These are phyloP conservation scores for Pararge aegeria DNA, from an alignment of 1,140 invertebrate genomes.

Conservation along the genomic window DNA sequence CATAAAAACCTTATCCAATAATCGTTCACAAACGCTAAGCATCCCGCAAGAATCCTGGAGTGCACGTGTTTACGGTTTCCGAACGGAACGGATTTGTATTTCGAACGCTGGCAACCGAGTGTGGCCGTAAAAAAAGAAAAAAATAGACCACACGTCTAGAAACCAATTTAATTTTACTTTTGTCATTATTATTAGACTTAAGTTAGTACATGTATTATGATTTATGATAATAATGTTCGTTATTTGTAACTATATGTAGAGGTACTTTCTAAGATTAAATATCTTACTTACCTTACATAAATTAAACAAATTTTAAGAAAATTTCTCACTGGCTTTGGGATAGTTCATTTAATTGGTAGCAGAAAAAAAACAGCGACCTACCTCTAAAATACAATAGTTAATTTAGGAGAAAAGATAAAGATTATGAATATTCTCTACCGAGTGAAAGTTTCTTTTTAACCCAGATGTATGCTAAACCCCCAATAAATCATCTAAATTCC, in stretches of 20 bases:
- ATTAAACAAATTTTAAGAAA: too few species aligned
- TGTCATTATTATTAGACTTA: neutral
- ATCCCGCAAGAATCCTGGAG: neutral
- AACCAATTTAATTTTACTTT: neutral
- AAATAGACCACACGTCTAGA: neutral
- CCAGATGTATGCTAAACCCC: neutral
- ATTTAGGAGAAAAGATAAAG: too few species aligned
- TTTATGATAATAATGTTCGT: too few species aligned
- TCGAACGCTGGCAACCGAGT: constrained; percentile 3
- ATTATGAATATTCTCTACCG: too few species aligned
- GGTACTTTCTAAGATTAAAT: too few species aligned
- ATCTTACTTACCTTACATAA: too few species aligned
- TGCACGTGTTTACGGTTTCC: constrained; percentile 18
- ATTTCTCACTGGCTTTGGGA: too few species aligned
- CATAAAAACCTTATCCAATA: constrained; percentile 6
- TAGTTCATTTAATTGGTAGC: too few species aligned
- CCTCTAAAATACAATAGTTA: too few species aligned
- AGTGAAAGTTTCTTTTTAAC: neutral
- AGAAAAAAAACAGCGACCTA: too few species aligned
- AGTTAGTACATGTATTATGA: too few species aligned
- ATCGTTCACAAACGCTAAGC: constrained; percentile 2
- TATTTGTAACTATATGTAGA: too few species aligned
- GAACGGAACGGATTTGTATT: constrained; percentile 24
- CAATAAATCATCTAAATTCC: constrained; percentile 1
- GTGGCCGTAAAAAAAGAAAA: constrained; percentile 1